phyloP scores from a whole-genome alignment of 2,797 vertebrate genomes.

The Carcharodon carcharias region DNA sequence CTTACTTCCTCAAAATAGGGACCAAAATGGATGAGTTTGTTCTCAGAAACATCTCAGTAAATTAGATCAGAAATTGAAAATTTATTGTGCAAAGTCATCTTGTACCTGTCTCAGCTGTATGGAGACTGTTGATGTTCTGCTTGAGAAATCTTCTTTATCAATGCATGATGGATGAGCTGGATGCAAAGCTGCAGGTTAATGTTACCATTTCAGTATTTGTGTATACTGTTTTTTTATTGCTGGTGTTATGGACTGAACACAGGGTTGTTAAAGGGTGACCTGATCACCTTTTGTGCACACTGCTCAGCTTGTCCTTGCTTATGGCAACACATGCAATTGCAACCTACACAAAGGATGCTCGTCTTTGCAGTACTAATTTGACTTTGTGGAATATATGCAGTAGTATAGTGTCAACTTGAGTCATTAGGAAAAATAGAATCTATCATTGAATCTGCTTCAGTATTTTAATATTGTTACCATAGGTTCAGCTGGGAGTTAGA shows the following conservation, averaged over 20 bases:
- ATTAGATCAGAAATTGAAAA: background rate
- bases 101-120: background rate
- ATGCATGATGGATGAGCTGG: background rate
- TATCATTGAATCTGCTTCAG: background rate
- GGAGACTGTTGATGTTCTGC: background rate
- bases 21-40: background rate
- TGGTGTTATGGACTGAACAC: background rate
- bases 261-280: background rate
- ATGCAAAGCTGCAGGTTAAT: background rate
- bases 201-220: background rate
- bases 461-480: background rate
- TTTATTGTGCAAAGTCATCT: background rate
- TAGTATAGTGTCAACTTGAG: background rate
- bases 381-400: background rate
- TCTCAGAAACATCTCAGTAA: background rate
- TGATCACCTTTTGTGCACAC: background rate
- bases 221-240: background rate
- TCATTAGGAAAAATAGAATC: background rate
- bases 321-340: background rate
- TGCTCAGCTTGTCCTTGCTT: background rate
- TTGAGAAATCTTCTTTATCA: background rate
- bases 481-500: background rate
- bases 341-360: too few species aligned
- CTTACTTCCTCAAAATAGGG: too few species aligned
- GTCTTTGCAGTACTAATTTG: background rate